A percentile compares a stretch with the other conserved stretches of the same genome.
phyloP scores from a whole-genome alignment of 2,888 invertebrate species.

The Orgyia antiqua region DNA sequence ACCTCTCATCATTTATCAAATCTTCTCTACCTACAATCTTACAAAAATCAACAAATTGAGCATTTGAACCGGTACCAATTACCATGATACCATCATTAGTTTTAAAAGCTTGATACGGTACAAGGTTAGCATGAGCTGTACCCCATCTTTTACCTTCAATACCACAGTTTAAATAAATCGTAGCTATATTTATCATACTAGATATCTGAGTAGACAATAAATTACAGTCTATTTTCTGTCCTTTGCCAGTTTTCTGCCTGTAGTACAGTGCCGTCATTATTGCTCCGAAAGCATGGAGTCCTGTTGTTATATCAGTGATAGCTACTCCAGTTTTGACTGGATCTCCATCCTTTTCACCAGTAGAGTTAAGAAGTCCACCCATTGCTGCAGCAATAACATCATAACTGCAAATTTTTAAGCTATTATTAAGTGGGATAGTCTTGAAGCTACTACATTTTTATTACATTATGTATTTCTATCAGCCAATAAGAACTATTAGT shows the following conservation, averaged over 20 bases:
- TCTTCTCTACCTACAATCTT: conserved; percentile 78
- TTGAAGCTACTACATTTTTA: too few species aligned
- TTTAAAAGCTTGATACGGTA: conserved; percentile 94
- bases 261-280: conserved; percentile 93
- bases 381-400: conserved; percentile 97
- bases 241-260: conserved; percentile 85
- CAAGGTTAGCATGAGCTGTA: conserved; percentile 96
- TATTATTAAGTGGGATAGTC: too few species aligned
- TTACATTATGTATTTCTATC: too few species aligned
- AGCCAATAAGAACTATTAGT: too few species aligned
- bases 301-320: conserved; percentile 94
- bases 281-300: conserved; percentile 95
- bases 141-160: conserved; percentile 89
- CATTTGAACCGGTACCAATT: conserved; percentile 91
- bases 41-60: conserved; percentile 87
- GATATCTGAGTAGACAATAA: conserved; percentile 95
- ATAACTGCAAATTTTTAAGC: conserved; percentile 77
- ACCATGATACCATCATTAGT: conserved; percentile 91
- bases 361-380: conserved; percentile 93
- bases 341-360: conserved; percentile 89
- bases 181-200: conserved; percentile 91
- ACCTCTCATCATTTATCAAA: conserved; percentile 81
- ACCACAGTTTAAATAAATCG: conserved; percentile 92
- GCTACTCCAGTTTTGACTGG: conserved; percentile 96
- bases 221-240: conserved; percentile 96